Evolutionary conservation across 1,140 invertebrate species (phyloP).

Genomic region (Thaumatotibia leucotreta): DNA sequence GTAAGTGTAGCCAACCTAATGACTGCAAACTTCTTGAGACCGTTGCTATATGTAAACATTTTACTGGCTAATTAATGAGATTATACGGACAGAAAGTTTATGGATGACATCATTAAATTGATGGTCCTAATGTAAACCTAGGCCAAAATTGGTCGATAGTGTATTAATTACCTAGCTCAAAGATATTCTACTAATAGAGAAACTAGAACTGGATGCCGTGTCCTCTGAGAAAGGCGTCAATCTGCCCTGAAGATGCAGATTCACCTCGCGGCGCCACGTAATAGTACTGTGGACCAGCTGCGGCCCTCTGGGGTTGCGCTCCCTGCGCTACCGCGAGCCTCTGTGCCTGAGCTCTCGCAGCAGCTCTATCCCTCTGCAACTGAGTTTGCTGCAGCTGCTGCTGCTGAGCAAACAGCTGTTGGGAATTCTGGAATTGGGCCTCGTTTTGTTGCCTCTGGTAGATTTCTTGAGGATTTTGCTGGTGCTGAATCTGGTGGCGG

Average conservation of each 20-base stretch:
- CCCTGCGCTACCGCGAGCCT: constrained; percentile 55
- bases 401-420: constrained; percentile 85
- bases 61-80: background rate
- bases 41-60: background rate
- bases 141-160: constrained; percentile 27
- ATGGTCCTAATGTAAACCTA: constrained; percentile 24
- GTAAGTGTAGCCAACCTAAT: background rate
- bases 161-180: constrained; percentile 40
- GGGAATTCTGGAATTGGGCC: constrained; percentile 82
- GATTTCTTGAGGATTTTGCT: constrained; percentile 79
- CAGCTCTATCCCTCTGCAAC: constrained; percentile 68
- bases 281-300: constrained; percentile 78
- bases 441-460: constrained; percentile 85
- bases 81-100: background rate
- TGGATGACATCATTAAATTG: background rate
- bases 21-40: background rate
- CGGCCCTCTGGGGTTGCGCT: constrained; percentile 60
- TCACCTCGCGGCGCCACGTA: constrained; percentile 79
- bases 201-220: constrained; percentile 81
- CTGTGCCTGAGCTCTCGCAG: constrained; percentile 70
- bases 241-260: constrained; percentile 81
- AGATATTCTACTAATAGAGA: constrained; percentile 31
- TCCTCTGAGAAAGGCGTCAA: constrained; percentile 87
- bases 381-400: constrained; percentile 80
- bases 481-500: constrained; percentile 61